A percentile compares a stretch with the other conserved stretches of the same genome.
Conservation (phyloP, 1,140 invertebrate genomes). For the Centruroides vittatus region DNA sequence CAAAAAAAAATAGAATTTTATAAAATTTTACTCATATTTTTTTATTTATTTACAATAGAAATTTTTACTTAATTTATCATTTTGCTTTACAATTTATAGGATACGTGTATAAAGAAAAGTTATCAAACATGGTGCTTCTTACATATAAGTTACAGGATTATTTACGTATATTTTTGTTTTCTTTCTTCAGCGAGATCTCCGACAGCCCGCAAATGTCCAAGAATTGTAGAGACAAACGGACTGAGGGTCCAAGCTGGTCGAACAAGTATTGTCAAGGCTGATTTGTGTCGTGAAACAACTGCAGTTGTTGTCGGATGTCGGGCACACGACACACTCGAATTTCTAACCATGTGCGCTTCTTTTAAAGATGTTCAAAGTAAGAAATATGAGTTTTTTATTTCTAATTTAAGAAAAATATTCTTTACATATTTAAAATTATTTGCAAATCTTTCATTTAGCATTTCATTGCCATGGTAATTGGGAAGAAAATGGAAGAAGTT, state of each 20-base stretch:
- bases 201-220: slow-evolving; percentile 2
- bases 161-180: background rate
- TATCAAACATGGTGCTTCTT: no score
- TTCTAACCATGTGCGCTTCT: slow-evolving; percentile 24
- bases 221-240: slow-evolving; percentile 8
- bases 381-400: background rate
- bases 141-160: no score
- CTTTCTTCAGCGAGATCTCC: slow-evolving; percentile 1
- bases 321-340: slow-evolving; percentile 22
- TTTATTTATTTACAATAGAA: no score
- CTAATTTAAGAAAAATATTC: background rate
- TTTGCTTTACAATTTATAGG: no score
- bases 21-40: no score
- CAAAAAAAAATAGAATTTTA: no score
- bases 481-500: slow-evolving; percentile 51
- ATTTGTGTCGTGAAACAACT: slow-evolving; percentile 15
- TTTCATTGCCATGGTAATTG: slow-evolving; percentile 72
- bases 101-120: no score
- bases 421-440: background rate
- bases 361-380: slow-evolving; percentile 20
- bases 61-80: no score
- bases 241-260: slow-evolving; percentile 7
- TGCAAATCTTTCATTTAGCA: slow-evolving; percentile 36
- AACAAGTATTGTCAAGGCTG: slow-evolving; percentile 6
- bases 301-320: slow-evolving; percentile 22